Evolutionary conservation across 1,140 invertebrate genomes (phyloP), one percentile per base, ranked within the genome.

Genomic region (Drosophila miranda): DNA sequence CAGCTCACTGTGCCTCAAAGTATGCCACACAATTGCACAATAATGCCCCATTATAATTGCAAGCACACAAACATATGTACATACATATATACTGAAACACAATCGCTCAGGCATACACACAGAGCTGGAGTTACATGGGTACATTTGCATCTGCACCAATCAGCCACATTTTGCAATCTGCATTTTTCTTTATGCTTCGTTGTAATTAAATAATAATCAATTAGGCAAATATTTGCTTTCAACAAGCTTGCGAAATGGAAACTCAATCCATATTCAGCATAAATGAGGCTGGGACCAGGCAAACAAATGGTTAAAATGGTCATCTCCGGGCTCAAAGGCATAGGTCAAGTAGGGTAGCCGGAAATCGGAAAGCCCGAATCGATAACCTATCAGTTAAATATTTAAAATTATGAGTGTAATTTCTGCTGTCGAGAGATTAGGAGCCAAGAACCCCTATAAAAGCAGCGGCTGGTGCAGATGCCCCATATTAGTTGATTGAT

Each of bases 191-290:
- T 76, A 61, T 77, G 81, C 81, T 86, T 70, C 86, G 72, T 74
- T 81, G 77, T 84, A 84, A 84, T 84, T 84, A 84, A 84, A 84
- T 84, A 73, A 86, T 86, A 81, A 84, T 84, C 81, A 86, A 86
- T 84, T 86, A 74, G 82, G 77, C 82, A 80, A 83, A 84, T 84
- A 84, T 81, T 86, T 81, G 82, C 74, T 57, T 61, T 58, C 19
- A 16, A 43, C 19, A n/a, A 50, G 52, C 38, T 50, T 52, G 21
- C 56, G 56, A 46, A 62, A 53, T 62, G 76, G 38, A 55, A 80
- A 58, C 34, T 13, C 1, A 38, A 38, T 11, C 67, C 68, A 80
- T 26, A 86, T 86, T 72, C 63, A 52, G 63, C 34, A 63, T 55
- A 64, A 48, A 73, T 64, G 41, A 8, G 52, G 41, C 14, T 21